These are phyloP conservation scores for Agrotis puta DNA, from an alignment of 2,888 invertebrate species.

Conservation along the genomic window DNA sequence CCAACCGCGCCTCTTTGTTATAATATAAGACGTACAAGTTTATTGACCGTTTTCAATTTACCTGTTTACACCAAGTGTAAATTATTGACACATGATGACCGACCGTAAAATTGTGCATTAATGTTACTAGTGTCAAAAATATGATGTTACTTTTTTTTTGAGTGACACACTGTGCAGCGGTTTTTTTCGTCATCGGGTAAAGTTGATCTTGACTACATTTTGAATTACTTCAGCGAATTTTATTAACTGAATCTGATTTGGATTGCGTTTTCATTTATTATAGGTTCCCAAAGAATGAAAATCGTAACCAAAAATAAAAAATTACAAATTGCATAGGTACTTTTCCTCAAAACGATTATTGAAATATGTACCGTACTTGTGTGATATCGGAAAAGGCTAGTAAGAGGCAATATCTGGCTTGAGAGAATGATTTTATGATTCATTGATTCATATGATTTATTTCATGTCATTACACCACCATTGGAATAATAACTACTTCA, in stretches of 20 bases:
- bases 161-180: conserved; percentile 16
- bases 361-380: too few relatives aligned
- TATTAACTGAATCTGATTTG: not conserved
- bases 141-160: conserved; percentile 6
- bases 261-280: not conserved
- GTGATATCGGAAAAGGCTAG: conserved; percentile 6
- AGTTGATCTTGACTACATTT: conserved; percentile 12
- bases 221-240: not conserved
- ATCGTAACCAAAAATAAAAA: too few relatives aligned
- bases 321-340: not conserved
- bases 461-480: conserved; percentile 8
- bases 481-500: not conserved
- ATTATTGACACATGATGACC: conserved; percentile 67
- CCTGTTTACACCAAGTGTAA: conserved; percentile 66
- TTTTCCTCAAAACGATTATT: not conserved
- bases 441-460: not conserved
- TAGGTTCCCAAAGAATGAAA: not conserved
- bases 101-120: conserved; percentile 61
- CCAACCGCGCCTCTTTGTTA: conserved; percentile 70
- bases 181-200: not conserved
- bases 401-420: conserved; percentile 8
- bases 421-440: not conserved
- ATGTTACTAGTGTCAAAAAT: conserved; percentile 41
- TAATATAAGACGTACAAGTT: conserved; percentile 65
- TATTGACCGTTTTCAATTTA: conserved; percentile 67